A percentile compares a stretch with the other conserved stretches of the same genome.
Conservation (phyloP, 2,113 vertebrate genomes). For the Malurus alboscapulatus region DNA sequence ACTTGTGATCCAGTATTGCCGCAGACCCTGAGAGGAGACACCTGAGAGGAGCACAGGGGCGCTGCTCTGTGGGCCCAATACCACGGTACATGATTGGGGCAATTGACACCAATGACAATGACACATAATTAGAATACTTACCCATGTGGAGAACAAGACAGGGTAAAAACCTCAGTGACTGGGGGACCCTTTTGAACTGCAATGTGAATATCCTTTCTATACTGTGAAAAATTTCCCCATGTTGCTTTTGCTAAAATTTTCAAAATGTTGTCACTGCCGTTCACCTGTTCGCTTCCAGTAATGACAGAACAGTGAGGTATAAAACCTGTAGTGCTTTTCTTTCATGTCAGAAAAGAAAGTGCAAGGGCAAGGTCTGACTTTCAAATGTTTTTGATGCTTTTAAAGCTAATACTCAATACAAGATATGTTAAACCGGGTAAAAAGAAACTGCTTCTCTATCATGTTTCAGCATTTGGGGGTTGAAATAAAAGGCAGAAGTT, state of each 20-base stretch:
- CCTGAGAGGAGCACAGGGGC: background rate
- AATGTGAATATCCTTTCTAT: background rate
- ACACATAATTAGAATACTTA: background rate
- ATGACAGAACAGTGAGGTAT: background rate
- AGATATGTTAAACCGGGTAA: background rate
- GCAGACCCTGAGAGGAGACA: background rate
- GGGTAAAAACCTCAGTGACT: background rate
- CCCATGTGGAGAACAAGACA: accelerated
- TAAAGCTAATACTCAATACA: background rate
- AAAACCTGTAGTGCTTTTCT: background rate
- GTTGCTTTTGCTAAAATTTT: background rate
- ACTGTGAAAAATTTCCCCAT: background rate
- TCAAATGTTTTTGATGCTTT: background rate
- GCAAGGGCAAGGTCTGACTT: background rate
- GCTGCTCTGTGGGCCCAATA: background rate
- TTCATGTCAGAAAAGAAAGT: background rate
- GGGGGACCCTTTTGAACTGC: background rate
- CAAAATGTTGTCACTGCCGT: background rate
- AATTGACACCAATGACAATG: background rate
- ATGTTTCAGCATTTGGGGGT: background rate
- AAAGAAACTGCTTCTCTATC: background rate
- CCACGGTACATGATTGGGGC: accelerated
- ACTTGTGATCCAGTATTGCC: background rate
- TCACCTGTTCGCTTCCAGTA: background rate
- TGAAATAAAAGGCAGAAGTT: background rate